Conservation (phyloP, 2,888 invertebrate genomes). For the Agriopis aurantiaria region DNA sequence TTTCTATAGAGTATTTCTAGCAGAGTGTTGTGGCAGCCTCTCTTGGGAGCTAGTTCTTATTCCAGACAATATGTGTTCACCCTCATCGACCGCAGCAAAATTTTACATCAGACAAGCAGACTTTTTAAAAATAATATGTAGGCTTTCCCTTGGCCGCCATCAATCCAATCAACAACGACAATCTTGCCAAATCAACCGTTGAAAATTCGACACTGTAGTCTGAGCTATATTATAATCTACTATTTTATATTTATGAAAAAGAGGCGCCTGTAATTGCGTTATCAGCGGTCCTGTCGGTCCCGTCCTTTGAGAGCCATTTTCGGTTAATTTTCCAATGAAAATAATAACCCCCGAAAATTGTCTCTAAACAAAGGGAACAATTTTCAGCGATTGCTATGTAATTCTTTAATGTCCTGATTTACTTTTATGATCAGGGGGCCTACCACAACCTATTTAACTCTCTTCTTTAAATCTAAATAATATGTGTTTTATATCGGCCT, state of each 20-base stretch:
- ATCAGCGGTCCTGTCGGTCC: constrained; percentile 19
- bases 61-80: background rate
- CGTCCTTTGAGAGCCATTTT: constrained; percentile 20
- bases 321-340: constrained; percentile 36
- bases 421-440: constrained; percentile 16
- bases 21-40: background rate
- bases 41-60: too few species aligned
- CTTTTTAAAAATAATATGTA: too few species aligned
- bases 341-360: constrained; percentile 33
- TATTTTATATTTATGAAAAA: constrained; percentile 13
- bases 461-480: background rate
- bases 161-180: too few species aligned
- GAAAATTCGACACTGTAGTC: background rate
- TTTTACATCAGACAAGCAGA: background rate
- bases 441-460: background rate
- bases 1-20: background rate
- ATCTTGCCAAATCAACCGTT: background rate
- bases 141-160: too few species aligned
- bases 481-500: too few species aligned
- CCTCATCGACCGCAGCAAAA: background rate
- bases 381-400: constrained; percentile 26
- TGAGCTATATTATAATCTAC: too few species aligned
- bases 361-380: constrained; percentile 26
- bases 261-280: constrained; percentile 27
- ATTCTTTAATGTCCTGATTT: constrained; percentile 31